phyloP scores from a whole-genome alignment of 2,797 vertebrate species.

The Lepus townsendii region DNA sequence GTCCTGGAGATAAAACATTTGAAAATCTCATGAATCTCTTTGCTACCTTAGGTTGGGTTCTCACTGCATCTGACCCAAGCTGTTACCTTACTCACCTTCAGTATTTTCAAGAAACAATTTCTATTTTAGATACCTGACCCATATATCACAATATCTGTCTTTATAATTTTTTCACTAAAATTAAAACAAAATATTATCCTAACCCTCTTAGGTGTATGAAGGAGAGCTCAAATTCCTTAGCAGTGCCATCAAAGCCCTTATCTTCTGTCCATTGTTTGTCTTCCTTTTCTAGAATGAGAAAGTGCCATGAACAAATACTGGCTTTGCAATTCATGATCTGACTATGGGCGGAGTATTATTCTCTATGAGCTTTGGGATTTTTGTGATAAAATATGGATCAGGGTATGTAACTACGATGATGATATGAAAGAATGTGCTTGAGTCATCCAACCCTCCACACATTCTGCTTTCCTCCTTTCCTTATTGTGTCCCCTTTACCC shows the following conservation, averaged over 20 bases:
- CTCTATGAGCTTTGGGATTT: background rate
- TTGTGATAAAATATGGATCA: background rate
- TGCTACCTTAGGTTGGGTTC: background rate
- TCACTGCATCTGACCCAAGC: background rate
- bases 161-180: background rate
- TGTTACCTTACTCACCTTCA: background rate
- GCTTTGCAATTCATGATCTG: background rate
- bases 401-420: background rate
- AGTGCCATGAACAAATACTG: background rate
- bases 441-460: background rate
- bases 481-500: background rate
- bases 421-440: background rate
- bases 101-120: background rate
- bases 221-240: background rate
- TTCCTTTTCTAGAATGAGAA: background rate
- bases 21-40: background rate
- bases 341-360: background rate
- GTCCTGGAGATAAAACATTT: conserved; percentile 35
- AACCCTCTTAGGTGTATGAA: background rate
- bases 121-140: conserved; percentile 16
- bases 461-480: background rate
- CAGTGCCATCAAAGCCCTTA: background rate
- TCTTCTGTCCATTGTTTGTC: background rate
- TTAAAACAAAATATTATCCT: background rate
- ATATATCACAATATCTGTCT: background rate